phyloP scores from a whole-genome alignment of 2,797 vertebrate species.

The Oreochromis mossambicus region DNA sequence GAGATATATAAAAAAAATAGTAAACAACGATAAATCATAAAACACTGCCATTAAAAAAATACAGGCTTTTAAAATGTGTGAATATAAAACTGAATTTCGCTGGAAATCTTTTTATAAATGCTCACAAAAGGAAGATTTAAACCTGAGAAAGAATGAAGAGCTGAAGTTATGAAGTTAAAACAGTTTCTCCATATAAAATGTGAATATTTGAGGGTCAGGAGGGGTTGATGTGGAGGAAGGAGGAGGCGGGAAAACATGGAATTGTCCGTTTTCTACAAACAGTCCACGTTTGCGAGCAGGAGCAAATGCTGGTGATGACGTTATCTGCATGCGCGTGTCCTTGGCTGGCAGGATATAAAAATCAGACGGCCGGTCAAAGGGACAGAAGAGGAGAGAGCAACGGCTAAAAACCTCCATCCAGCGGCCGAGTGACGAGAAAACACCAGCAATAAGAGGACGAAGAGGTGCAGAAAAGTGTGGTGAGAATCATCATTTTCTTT shows the following conservation, averaged over 20 bases:
- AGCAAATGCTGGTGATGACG: background rate
- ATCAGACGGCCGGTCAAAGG: background rate
- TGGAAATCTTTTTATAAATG: background rate
- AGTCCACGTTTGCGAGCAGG: background rate
- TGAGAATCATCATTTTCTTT: conserved; percentile 2
- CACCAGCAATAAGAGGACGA: background rate
- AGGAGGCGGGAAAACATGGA: background rate
- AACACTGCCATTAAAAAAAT: background rate
- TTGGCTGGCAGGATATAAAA: conserved; percentile 48
- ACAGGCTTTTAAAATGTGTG: background rate
- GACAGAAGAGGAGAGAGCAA: background rate
- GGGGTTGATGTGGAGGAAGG: background rate
- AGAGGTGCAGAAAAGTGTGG: background rate
- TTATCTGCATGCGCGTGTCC: conserved; percentile 4
- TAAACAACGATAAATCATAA: background rate
- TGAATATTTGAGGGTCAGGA: background rate
- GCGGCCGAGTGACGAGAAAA: background rate
- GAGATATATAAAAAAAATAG: background rate
- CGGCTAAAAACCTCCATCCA: background rate
- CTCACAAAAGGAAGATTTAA: background rate
- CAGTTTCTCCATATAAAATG: background rate
- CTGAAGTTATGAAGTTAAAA: background rate
- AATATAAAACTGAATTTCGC: background rate
- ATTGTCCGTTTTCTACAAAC: background rate
- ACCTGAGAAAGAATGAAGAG: background rate